A percentile compares a stretch with the other conserved stretches of the same genome.
Conservation (phyloP, 1,140 invertebrate species). For the Drosophila eugracilis region DNA sequence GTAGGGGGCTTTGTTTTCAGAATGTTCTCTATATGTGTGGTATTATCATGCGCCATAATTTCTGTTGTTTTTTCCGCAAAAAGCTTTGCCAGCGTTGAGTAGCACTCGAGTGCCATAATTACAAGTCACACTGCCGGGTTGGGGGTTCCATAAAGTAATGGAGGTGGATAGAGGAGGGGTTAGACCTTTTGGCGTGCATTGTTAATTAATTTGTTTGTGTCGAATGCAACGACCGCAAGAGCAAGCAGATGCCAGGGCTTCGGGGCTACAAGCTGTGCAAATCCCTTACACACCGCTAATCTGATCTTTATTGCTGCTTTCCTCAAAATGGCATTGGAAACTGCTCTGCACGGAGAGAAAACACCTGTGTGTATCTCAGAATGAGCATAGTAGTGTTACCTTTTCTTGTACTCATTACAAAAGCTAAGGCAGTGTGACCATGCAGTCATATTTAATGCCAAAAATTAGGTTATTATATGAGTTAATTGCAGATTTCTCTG, state of each 20-base stretch:
- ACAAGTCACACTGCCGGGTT: slow-evolving; percentile 53
- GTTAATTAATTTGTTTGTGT: slow-evolving; percentile 79
- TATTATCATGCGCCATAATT: slow-evolving; percentile 69
- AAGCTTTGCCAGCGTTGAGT: slow-evolving; percentile 51
- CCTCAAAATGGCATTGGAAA: slow-evolving; percentile 23
- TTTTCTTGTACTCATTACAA: no score
- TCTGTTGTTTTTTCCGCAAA: slow-evolving; percentile 58
- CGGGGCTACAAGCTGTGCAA: slow-evolving; percentile 48
- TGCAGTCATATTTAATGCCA: neutral
- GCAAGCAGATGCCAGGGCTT: slow-evolving; percentile 28
- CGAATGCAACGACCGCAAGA: slow-evolving; percentile 46
- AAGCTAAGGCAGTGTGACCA: neutral
- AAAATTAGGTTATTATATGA: neutral
- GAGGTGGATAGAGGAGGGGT: neutral
- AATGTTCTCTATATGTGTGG: slow-evolving; percentile 3
- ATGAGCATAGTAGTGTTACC: neutral
- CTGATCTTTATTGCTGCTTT: slow-evolving; percentile 37
- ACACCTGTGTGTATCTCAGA: neutral
- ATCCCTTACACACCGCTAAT: slow-evolving; percentile 43
- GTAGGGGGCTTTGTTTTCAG: neutral
- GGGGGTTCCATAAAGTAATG: neutral
- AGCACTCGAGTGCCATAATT: slow-evolving; percentile 79
- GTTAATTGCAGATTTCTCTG: neutral
- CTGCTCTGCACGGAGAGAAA: slow-evolving; percentile 16
- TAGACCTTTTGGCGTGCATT: slow-evolving; percentile 55